Conservation (phyloP, 2,888 invertebrate species). For the Actias luna region DNA sequence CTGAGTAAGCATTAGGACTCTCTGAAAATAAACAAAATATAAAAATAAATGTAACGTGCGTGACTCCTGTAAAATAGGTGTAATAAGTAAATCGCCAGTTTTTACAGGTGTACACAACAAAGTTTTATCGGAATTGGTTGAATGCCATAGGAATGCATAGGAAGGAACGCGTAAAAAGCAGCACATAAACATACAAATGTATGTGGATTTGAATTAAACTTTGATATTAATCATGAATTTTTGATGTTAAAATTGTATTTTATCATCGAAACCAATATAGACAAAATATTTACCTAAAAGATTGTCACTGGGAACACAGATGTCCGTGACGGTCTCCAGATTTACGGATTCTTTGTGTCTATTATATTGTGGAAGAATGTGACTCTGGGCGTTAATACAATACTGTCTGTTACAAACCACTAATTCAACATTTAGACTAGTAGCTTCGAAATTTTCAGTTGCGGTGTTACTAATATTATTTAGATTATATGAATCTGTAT, state of each 20-base stretch:
- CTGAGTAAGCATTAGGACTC: constrained; percentile 53
- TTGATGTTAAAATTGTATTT: not conserved
- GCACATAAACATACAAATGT: no score
- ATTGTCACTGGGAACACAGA: constrained; percentile 34
- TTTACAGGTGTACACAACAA: no score
- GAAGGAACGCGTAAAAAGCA: no score
- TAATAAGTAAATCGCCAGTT: no score
- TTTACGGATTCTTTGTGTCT: constrained; percentile 41
- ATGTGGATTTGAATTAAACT: no score
- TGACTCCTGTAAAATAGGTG: no score
- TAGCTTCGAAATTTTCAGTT: constrained; percentile 31
- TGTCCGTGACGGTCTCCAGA: constrained; percentile 47
- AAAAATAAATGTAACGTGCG: not conserved
- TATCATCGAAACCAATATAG: not conserved
- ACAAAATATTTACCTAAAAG: constrained; percentile 40
- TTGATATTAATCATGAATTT: no score
- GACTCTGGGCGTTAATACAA: constrained; percentile 54
- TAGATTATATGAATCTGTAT: constrained; percentile 36
- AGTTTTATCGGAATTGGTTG: no score
- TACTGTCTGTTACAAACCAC: constrained; percentile 67
- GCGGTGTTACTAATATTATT: constrained; percentile 35
- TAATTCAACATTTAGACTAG: constrained; percentile 41
- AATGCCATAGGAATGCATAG: no score
- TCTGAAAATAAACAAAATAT: constrained; percentile 30
- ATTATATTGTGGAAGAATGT: constrained; percentile 37